These are phyloP conservation scores for Myiozetetes cayanensis DNA, from an alignment of 2,113 vertebrate species.

Conservation along the genomic window DNA sequence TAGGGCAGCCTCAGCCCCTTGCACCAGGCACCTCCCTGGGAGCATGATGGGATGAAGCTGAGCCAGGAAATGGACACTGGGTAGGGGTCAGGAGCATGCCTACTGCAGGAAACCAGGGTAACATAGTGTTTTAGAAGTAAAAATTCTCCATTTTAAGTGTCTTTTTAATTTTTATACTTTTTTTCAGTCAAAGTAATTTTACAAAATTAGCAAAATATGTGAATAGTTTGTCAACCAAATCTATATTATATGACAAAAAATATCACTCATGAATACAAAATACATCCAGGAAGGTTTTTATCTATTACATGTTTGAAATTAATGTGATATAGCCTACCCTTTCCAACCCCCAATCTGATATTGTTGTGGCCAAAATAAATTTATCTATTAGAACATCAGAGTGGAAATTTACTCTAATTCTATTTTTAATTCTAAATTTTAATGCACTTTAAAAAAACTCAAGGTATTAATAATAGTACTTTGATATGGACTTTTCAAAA, in stretches of 20 bases:
- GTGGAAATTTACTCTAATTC: not conserved
- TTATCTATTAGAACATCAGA: not conserved
- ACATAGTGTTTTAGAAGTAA: not conserved
- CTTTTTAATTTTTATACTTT: not conserved
- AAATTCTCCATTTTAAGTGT: not conserved
- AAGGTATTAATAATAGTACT: not conserved
- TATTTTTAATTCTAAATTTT: not conserved
- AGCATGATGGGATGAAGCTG: not conserved
- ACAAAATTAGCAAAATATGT: not conserved
- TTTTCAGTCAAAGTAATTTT: not conserved
- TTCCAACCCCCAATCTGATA: not conserved
- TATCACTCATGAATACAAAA: not conserved
- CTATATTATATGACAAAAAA: not conserved
- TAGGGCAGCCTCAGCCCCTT: not conserved
- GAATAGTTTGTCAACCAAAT: not conserved
- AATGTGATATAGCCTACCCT: not conserved
- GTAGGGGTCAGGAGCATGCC: not conserved
- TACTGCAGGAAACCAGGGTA: not conserved
- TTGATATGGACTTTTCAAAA: conserved; percentile 5
- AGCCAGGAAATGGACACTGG: not conserved
- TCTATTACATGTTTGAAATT: not conserved
- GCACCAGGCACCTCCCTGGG: not conserved
- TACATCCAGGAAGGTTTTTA: not conserved
- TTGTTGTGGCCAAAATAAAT: not conserved
- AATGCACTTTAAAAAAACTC: not conserved